Conservation (phyloP, 64 coral and sea anemone species). For the Actinia tenebrosa region DNA sequence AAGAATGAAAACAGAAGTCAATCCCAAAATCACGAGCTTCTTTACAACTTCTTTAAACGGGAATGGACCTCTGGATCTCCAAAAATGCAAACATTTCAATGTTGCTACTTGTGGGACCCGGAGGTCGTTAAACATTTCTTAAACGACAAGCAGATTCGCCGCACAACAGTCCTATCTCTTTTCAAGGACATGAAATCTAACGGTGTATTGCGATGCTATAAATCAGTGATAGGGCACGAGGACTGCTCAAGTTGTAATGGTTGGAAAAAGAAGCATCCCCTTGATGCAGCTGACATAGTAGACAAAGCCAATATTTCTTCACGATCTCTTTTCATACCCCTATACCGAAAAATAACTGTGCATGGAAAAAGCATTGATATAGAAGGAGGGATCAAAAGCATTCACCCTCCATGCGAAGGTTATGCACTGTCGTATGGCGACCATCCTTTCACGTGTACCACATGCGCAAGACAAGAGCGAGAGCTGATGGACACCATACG, state of each 20-base stretch:
- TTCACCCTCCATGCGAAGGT: neutral
- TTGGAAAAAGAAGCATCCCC: conserved; percentile 38
- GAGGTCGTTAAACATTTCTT: conserved; percentile 33
- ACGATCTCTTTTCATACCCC: conserved; percentile 28
- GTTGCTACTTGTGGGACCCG: conserved; percentile 25
- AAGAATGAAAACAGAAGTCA: neutral
- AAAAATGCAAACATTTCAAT: conserved; percentile 1
- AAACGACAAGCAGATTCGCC: conserved; percentile 24
- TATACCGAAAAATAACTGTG: conserved; percentile 5
- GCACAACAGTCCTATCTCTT: conserved; percentile 14
- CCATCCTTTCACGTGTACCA: neutral
- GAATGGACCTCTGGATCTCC: conserved; percentile 29
- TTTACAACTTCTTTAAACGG: conserved; percentile 43
- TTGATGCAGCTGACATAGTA: neutral
- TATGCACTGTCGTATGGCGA: neutral
- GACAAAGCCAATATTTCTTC: conserved; percentile 9
- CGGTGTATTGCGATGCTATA: conserved; percentile 22
- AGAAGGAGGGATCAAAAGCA: conserved; percentile 46
- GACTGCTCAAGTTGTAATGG: neutral
- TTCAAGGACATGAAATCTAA: conserved; percentile 22
- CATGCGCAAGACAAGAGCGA: neutral
- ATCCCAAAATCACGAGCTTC: conserved; percentile 15
- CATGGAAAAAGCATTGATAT: conserved; percentile 21
- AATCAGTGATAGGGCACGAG: conserved; percentile 4
- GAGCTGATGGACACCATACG: conserved; percentile 6